Conservation (phyloP, 23 tunicate genomes). For the Trididemnum miniatum region DNA sequence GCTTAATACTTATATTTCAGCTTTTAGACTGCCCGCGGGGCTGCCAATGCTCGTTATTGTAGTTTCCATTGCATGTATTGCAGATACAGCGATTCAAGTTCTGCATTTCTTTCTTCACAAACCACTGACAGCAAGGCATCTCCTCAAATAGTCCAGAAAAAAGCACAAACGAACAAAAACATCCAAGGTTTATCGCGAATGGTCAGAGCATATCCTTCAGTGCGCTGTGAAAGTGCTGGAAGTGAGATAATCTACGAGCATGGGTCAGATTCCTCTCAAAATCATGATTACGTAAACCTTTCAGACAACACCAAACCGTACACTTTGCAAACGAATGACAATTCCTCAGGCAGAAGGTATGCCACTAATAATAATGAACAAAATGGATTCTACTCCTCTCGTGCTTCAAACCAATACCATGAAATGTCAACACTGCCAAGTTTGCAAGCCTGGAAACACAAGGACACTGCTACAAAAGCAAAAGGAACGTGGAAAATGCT, state of each 20-base stretch:
- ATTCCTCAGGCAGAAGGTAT: not conserved
- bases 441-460: not conserved
- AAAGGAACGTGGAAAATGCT: slow-evolving; percentile 64
- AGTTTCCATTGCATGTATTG: too few species aligned
- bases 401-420: not conserved
- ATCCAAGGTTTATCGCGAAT: slow-evolving; percentile 8
- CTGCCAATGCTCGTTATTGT: too few species aligned
- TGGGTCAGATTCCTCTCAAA: not conserved
- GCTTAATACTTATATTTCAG: too few species aligned
- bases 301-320: slow-evolving; percentile 8
- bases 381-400: not conserved
- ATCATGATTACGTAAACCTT: slow-evolving; percentile 52
- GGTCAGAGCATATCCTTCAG: slow-evolving; percentile 27
- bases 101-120: not conserved
- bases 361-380: not conserved
- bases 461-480: slow-evolving; percentile 30
- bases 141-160: too few species aligned
- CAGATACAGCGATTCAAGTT: slow-evolving; percentile 2
- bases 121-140: not conserved
- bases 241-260: not conserved
- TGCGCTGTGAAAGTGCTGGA: slow-evolving; percentile 6
- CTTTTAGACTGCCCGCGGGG: too few species aligned
- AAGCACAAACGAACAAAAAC: not conserved
- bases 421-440: not conserved
- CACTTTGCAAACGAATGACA: not conserved